Evolutionary conservation across 2,888 invertebrate genomes (phyloP), one percentile per base, ranked within the genome.

Genomic region (Sesia bembeciformis): DNA sequence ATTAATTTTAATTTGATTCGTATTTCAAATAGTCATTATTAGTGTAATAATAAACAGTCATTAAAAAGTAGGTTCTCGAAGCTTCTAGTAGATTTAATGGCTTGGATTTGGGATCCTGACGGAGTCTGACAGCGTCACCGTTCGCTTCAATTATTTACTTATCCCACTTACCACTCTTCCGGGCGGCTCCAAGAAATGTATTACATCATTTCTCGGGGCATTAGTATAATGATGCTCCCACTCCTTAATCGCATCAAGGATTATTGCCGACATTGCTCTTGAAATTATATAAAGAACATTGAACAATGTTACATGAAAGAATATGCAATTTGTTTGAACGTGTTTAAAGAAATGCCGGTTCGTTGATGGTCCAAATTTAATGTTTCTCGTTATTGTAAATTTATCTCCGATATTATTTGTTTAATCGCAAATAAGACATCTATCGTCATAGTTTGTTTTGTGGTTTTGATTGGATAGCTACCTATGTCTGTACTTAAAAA

Each of bases 61-160:
- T 23, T 23, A 23, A 23, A 23, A 23, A 23, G 23, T 23, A 23
- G 23, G 23, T 6, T n/a, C 46, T n/a, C 3, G 8, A 46, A 23
- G 5, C 4, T 46, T 39, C 39, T 23, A 43, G 53, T 38, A 53
- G 3, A 7, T 40, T 53, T 49, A 7, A 53, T 40, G 39, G 46
- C 49, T 49, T 49, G 23, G 23, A 23, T 23, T 23, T 23, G 23
- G 4, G 5, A 50, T 38, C 39, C 7, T 50, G 7, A 50, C 46
- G 23, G 38, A 38, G 5, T 50, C 38, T 56, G 63, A 67, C 62
- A 67, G 60, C 67, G 64, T 73, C 66, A 72, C 72, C 68, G 69
- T 70, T 23, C 64, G 72, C 70, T 74, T 74, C 67, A 65, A 74
- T 81, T 78, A 79, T 78, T 78, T 76, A 75, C 71, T 80, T 75